Evolutionary conservation across 92 coral and sea anemone genomes (phyloP), one percentile per base, ranked within the genome.

Genomic region (Phenganax stokvisi): DNA sequence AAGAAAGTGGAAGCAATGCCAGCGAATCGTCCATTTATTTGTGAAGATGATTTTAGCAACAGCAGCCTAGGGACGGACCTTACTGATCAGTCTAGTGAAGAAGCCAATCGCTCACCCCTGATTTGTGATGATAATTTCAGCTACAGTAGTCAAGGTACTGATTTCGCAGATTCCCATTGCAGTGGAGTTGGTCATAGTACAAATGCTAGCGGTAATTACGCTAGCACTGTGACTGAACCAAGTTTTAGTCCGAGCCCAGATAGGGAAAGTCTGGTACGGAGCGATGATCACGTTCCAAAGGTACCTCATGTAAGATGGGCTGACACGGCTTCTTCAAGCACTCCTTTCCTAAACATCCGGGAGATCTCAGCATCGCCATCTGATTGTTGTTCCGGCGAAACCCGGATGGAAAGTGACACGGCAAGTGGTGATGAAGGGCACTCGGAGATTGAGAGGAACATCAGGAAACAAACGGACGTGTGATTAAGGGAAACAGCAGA

Each of bases 361-460:
- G 83, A 79, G 69, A 79, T 79, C 53, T 62, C 83, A 53, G n/a
- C 82, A 27, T 51, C 83, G 51, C 74, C 83, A 11, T 79, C 83
- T 54, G 83, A 79, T 31, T 11, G 15, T 77, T 44, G 37, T 27
- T 77, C 81, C 71, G 57, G 55, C 27, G 81, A 77, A 5, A 29
- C 10, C 17, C 60, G 51, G 10, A 12, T 54, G 30, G 62, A 73
- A 56, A 56, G 62, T 29, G 77, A 56, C 12, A 73, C 25, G 9
- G 47, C 31, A 2, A 73, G 60, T 29, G 77, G n/a, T 6, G 54
- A 68, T 37, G 73, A 68, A 13, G 54, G 73, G 47, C 73, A 68
- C 13, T 30, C 54, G 17, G 73, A 53, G 73, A 3, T 25, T 30
- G 73, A 68, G 47, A 37, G n/a, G 54, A 68, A 68, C 53, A 28